Conservation (phyloP, 2,888 invertebrate species). For the Steromphala cineraria region DNA sequence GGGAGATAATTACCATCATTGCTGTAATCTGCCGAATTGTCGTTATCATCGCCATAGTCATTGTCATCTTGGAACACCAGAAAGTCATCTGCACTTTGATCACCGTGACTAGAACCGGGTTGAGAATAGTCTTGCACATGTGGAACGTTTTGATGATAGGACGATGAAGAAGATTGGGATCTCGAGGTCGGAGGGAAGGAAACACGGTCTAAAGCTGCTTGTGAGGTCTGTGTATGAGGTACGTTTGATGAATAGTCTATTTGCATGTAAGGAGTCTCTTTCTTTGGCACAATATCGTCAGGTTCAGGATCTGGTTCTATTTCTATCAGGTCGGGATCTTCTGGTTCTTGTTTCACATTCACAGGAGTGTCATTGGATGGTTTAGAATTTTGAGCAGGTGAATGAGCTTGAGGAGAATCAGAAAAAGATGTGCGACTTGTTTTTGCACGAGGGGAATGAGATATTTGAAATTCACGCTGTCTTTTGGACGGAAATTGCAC, state of each 20-base stretch:
- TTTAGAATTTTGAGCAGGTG: background rate
- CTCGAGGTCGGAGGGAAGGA: background rate
- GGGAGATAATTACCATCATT: conserved; percentile 17
- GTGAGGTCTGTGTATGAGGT: conserved; percentile 9
- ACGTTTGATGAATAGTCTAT: conserved; percentile 12
- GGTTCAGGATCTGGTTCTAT: conserved; percentile 13
- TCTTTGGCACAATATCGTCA: conserved; percentile 16
- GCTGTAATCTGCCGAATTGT: conserved; percentile 19
- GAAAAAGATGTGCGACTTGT: background rate
- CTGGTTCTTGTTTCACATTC: conserved; percentile 20
- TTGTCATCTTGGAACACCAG: conserved; percentile 17
- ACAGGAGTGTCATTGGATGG: background rate
- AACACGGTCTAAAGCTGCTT: background rate
- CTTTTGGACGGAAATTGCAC: background rate
- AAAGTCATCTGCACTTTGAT: conserved; percentile 17
- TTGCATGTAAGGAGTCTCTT: conserved; percentile 17
- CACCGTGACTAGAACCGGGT: conserved; percentile 13
- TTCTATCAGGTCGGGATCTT: conserved; percentile 14
- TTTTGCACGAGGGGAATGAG: background rate
- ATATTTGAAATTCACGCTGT: background rate
- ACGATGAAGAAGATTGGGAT: conserved; percentile 9
- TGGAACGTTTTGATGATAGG: conserved; percentile 17
- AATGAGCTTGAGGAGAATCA: background rate
- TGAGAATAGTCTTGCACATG: conserved; percentile 7
- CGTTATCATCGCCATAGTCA: conserved; percentile 21